Evolutionary conservation across 2,797 vertebrate genomes (phyloP).

Genomic region (Sebastes umbrosus): DNA sequence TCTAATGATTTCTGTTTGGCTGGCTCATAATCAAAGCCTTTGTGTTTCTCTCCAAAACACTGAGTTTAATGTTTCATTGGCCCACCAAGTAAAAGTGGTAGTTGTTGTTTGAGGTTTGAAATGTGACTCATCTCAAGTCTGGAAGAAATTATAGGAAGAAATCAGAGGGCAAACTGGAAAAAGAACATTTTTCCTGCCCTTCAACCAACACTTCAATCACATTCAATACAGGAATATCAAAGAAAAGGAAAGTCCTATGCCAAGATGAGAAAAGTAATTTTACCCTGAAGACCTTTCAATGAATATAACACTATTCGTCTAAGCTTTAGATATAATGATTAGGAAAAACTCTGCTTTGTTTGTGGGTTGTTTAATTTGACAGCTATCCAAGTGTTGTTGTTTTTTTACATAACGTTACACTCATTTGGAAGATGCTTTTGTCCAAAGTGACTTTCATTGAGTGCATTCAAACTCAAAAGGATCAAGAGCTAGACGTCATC

Average conservation of each 20-base stretch:
- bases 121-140: slow-evolving; percentile 57
- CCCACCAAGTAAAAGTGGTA: slow-evolving; percentile 2
- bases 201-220: slow-evolving; percentile 6
- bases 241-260: background rate
- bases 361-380: background rate
- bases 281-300: background rate
- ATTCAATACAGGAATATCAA: background rate
- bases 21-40: background rate
- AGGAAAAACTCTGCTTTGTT: background rate
- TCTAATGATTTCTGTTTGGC: slow-evolving; percentile 7
- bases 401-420: background rate
- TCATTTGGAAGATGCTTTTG: background rate
- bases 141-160: slow-evolving; percentile 26
- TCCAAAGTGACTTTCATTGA: background rate
- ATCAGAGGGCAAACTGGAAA: slow-evolving; percentile 9
- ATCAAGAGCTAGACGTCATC: background rate
- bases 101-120: slow-evolving; percentile 27
- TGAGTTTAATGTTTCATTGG: slow-evolving; percentile 10
- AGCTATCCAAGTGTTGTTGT: background rate
- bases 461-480: background rate
- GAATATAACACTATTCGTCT: background rate
- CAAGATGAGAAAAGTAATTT: background rate
- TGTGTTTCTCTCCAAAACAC: slow-evolving; percentile 11
- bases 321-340: background rate
- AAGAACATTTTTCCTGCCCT: slow-evolving; percentile 9